Evolutionary conservation across 1,140 invertebrate genomes (phyloP).

Genomic region (Camponotus pennsylvanicus): DNA sequence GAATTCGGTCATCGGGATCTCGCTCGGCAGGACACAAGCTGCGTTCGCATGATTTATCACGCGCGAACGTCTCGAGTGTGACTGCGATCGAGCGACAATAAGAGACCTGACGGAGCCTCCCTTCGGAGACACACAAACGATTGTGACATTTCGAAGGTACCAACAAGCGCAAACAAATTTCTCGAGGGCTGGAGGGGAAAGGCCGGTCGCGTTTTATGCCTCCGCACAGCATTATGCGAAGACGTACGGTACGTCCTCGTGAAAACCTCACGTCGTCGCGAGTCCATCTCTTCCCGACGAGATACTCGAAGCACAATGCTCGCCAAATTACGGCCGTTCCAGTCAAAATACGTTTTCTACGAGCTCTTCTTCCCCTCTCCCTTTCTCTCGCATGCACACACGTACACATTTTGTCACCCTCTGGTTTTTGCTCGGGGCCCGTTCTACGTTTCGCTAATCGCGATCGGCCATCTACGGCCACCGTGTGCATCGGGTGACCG

Average conservation of each 20-base stretch:
- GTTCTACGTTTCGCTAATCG: conserved; percentile 66
- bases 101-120: background rate
- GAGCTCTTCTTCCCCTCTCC: background rate
- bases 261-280: conserved; percentile 65
- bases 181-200: background rate
- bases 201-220: conserved; percentile 29
- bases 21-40: conserved; percentile 16
- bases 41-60: conserved; percentile 37
- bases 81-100: conserved; percentile 49
- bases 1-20: background rate
- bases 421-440: conserved; percentile 50
- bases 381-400: background rate
- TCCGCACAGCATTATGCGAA: conserved; percentile 31
- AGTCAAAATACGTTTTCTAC: conserved; percentile 83
- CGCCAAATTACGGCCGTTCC: conserved; percentile 82
- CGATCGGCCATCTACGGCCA: conserved; percentile 72
- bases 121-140: conserved; percentile 30
- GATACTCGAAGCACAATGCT: conserved; percentile 79
- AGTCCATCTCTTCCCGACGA: conserved; percentile 67
- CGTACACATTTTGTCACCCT: conserved; percentile 16
- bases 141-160: conserved; percentile 56
- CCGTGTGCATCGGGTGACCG: conserved; percentile 79
- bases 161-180: conserved; percentile 80
- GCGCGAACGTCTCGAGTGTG: conserved; percentile 34
- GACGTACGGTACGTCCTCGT: conserved; percentile 46